Percentiles rank a stretch among this genome's conserved stretches.
phyloP scores from a whole-genome alignment of 2,113 vertebrate species.

The Percopsis transmontana region DNA sequence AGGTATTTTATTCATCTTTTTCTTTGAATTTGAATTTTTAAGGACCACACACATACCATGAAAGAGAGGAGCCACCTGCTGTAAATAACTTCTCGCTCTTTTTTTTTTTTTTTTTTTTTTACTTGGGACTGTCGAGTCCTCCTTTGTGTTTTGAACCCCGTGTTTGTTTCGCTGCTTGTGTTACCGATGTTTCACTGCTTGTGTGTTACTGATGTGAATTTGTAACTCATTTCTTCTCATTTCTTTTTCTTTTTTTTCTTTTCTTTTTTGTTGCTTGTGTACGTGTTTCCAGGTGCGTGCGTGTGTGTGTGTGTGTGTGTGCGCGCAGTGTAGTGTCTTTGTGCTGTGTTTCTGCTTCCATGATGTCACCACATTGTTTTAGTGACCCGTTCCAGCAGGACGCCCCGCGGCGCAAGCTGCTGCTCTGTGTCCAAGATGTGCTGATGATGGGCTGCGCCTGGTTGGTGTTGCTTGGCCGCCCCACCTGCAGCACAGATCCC shows the following conservation, averaged over 20 bases:
- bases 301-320: constrained; percentile 46
- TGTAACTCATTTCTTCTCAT: constrained; percentile 36
- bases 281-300: constrained; percentile 58
- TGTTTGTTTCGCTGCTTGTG: constrained; percentile 2
- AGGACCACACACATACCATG: neutral
- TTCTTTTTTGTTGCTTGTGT: constrained; percentile 55
- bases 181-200: constrained; percentile 8
- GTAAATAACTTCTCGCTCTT: neutral
- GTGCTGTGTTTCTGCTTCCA: constrained; percentile 48
- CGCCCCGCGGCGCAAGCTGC: constrained; percentile 46
- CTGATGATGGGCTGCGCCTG: constrained; percentile 97
- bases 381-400: constrained; percentile 67
- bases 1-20: neutral
- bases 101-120: constrained; percentile 12
- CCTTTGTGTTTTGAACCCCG: neutral
- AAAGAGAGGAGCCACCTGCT: neutral
- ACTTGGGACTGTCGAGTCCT: neutral
- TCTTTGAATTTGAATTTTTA: too few relatives aligned
- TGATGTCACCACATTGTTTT: constrained; percentile 66
- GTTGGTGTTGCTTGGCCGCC: constrained; percentile 93
- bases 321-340: constrained; percentile 37
- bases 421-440: constrained; percentile 69
- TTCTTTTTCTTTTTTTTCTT: constrained; percentile 17
- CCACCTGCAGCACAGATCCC: constrained; percentile 85
- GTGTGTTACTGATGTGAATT: neutral